Evolutionary conservation across 2,797 vertebrate species (phyloP).

Genomic region (Euthynnus affinis): DNA sequence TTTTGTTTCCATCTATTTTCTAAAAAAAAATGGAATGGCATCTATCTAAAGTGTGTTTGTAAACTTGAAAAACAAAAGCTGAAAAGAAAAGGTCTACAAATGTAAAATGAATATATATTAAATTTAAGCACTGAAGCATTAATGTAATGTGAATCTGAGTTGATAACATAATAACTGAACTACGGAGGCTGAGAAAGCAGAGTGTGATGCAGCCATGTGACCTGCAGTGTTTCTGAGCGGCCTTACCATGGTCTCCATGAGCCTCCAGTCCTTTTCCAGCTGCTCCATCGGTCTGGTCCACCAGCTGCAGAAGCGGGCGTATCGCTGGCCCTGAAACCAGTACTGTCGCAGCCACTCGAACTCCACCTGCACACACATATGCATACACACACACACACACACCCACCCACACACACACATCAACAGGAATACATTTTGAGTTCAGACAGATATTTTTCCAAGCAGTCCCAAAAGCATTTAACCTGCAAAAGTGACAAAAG

Average conservation of each 20-base stretch:
- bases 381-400: slow-evolving; percentile 37
- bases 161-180: neutral
- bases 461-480: neutral
- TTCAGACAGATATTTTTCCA: neutral
- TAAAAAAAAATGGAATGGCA: neutral
- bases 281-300: slow-evolving; percentile 93
- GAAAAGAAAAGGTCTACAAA: neutral
- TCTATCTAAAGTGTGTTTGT: no score
- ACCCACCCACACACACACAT: slow-evolving; percentile 35
- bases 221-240: neutral
- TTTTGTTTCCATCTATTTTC: neutral
- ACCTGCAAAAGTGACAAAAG: neutral
- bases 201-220: slow-evolving; percentile 1
- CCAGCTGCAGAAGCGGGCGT: slow-evolving; percentile 93
- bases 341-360: slow-evolving; percentile 98
- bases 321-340: slow-evolving; percentile 97
- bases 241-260: slow-evolving; percentile 95
- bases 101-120: neutral
- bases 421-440: neutral
- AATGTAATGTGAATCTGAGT: neutral
- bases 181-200: neutral
- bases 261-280: slow-evolving; percentile 93
- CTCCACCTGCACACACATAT: slow-evolving; percentile 88
- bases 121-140: neutral
- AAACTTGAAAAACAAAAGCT: neutral